These are phyloP conservation scores for Taxidea taxus DNA, from an alignment of 2,113 vertebrate genomes.

Conservation along the genomic window DNA sequence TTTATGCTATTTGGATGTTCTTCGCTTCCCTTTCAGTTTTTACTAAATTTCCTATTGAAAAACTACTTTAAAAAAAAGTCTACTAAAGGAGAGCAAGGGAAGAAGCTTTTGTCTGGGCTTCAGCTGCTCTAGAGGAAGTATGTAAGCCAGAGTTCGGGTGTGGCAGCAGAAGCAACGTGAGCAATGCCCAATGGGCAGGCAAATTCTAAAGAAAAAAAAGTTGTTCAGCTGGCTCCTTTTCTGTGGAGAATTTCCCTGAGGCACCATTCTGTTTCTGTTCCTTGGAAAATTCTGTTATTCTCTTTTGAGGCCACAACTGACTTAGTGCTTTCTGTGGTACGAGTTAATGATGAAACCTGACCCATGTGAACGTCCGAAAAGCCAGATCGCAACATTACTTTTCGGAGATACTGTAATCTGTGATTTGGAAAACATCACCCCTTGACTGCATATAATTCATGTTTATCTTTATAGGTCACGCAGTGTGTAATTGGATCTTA, in stretches of 20 bases:
- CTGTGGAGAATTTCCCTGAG: not conserved
- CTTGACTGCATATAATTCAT: not conserved
- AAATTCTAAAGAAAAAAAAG: not conserved
- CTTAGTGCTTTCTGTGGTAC: not conserved
- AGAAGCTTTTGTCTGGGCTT: not conserved
- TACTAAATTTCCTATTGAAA: not conserved
- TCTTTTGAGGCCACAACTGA: not conserved
- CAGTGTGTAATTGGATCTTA: not conserved
- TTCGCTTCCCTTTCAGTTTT: not conserved
- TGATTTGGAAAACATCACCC: not conserved
- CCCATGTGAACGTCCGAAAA: not conserved
- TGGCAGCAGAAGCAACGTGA: not conserved
- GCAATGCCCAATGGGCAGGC: not conserved
- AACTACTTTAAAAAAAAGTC: not conserved
- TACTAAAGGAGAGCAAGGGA: not conserved
- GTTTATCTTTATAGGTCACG: not conserved
- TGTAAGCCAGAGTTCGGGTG: not conserved
- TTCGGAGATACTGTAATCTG: not conserved
- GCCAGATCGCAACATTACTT: not conserved
- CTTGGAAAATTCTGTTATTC: constrained; percentile 18
- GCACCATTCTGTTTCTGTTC: not conserved
- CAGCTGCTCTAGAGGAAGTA: not conserved
- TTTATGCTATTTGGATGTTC: not conserved
- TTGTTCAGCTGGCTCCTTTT: not conserved
- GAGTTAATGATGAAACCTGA: constrained; percentile 38